Evolutionary conservation across 2,888 invertebrate species (phyloP).

Genomic region (Apodemia mormo): DNA sequence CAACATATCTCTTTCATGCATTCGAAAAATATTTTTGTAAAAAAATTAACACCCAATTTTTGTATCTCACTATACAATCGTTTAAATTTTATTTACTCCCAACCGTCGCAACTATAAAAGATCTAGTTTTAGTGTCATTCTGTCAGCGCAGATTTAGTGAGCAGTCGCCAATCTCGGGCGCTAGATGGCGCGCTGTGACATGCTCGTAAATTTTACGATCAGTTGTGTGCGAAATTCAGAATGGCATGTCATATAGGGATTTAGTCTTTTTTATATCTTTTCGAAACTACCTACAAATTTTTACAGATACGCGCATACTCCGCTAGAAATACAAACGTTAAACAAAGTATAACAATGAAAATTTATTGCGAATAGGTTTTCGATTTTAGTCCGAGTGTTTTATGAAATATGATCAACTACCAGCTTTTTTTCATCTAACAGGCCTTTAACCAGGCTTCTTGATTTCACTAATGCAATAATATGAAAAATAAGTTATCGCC

Average conservation of each 20-base stretch:
- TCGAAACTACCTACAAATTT: not conserved
- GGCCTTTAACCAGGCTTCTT: too few species aligned
- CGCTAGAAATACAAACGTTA: not conserved
- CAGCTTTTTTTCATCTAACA: too few species aligned
- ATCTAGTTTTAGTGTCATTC: conserved; percentile 50
- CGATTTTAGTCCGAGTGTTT: too few species aligned
- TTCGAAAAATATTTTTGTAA: too few species aligned
- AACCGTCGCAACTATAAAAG: conserved; percentile 61
- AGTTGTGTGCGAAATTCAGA: conserved; percentile 20
- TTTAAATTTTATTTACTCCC: conserved; percentile 67
- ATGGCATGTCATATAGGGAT: conserved; percentile 4
- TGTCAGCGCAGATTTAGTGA: conserved; percentile 52
- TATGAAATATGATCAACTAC: too few species aligned
- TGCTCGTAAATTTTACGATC: conserved; percentile 64
- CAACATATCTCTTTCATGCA: too few species aligned
- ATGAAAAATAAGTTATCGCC: too few species aligned
- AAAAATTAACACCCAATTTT: not conserved
- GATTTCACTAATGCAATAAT: too few species aligned
- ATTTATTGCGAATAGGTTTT: too few species aligned
- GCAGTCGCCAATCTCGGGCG: conserved; percentile 48
- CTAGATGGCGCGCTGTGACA: conserved; percentile 45
- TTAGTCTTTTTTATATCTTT: conserved; percentile 4
- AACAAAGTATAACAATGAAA: too few species aligned
- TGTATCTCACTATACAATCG: conserved; percentile 40
- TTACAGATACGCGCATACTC: not conserved